Evolutionary conservation across 1,140 invertebrate species (phyloP).

Genomic region (Tribolium madens): DNA sequence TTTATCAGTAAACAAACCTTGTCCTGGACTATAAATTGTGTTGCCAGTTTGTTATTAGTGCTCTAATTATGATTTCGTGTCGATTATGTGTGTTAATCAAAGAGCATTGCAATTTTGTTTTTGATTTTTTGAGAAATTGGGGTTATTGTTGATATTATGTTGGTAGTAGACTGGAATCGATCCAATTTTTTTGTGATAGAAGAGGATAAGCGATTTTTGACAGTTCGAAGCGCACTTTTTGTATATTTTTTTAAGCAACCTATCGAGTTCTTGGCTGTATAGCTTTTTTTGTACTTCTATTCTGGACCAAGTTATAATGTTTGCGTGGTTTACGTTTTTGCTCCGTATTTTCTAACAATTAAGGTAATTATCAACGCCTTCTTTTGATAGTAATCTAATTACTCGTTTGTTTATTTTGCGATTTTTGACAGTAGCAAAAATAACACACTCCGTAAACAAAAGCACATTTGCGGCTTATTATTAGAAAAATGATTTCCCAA

Average conservation of each 20-base stretch:
- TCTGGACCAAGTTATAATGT: conserved; percentile 49
- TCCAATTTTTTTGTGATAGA: conserved; percentile 49
- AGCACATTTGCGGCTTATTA: conserved; percentile 45
- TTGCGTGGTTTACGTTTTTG: conserved; percentile 21
- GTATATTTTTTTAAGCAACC: conserved; percentile 60
- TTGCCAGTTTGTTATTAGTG: neutral
- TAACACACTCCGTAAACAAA: conserved; percentile 41
- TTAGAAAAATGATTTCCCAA: conserved; percentile 23
- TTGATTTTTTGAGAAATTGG: neutral
- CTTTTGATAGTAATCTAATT: conserved; percentile 38
- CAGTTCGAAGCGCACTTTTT: conserved; percentile 60
- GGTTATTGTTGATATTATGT: neutral
- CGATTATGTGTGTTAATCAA: neutral
- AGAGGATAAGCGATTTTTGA: conserved; percentile 57
- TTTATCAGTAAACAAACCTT: neutral
- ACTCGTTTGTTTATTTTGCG: conserved; percentile 59
- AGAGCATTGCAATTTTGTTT: neutral
- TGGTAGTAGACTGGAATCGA: conserved; percentile 50
- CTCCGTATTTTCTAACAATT: conserved; percentile 12
- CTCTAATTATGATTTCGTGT: neutral
- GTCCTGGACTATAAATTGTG: too few species aligned
- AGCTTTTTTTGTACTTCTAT: conserved; percentile 56
- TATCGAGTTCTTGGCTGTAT: conserved; percentile 53
- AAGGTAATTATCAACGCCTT: conserved; percentile 13
- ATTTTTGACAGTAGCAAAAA: conserved; percentile 58